Evolutionary conservation across 2,888 invertebrate species (phyloP), one percentile per base, ranked within the genome.

Genomic region (Serripes groenlandicus): DNA sequence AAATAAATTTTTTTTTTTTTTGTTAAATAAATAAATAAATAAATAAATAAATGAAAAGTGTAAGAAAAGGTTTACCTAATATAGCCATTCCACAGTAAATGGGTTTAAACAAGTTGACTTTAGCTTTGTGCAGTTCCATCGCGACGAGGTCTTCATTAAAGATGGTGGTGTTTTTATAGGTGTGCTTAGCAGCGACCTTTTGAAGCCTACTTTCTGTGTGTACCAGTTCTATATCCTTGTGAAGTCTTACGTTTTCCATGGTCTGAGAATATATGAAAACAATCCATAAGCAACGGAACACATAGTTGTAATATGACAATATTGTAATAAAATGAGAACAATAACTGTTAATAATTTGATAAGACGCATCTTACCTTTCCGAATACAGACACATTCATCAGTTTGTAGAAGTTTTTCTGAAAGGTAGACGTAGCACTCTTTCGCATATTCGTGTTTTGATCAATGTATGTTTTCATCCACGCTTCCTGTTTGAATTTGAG

Each of bases 391-490:
- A 95, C 85, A 85, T 90, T 68, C 92, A 77, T 84, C 37, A 86
- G 58, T 79, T 75, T 69, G 83, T 85, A 84, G 81, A 95, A 92
- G 78, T 91, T 81, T 92, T 94, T 88, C 89, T 26, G 92, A 37
- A 69, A 73, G 49, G 18, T 84, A 92, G 81, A 91, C 80, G 92
- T 94, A 85, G 76, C 69, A 58, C 60, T 69, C 32, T 58, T 56
- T n/a, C 76, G 18, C 69, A 76, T 69, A 0, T 75, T 35, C 5
- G 89, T 91, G 79, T 92, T 88, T 7, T 92, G 86, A 34, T 91
- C 87, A 0, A 94, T 93, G 75, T 94, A 94, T 1, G 86, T 62
- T 75, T 93, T 92, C 35, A 95, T 84, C 93, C 94, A 94, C 0
- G 75, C 26, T 23, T 66, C 26, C 75, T 91, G 88, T 84, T 75